Base-by-base conservation (phyloP, 1,140 invertebrate species). In the Coptotermes formosanus region DNA sequence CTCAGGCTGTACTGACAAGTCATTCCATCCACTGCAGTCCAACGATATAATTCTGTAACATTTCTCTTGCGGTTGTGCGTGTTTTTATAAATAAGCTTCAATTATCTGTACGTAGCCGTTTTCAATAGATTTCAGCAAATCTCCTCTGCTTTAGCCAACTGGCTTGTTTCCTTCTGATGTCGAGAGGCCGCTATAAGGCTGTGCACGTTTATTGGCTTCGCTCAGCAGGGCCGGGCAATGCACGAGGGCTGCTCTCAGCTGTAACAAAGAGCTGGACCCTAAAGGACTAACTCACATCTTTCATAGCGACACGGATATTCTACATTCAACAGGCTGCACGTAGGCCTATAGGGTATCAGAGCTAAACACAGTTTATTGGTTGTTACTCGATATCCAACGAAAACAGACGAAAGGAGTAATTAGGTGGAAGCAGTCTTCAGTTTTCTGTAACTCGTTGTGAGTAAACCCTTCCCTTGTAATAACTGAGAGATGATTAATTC, bases 361-460 rank as follows among this genome's bases (percentile, higher is more conserved):
- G 14, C 52, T 55, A 55, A 48, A 55, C 52, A 16, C 52, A 75
- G 64, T 30, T 64, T 25, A 75, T 25, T 75, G n/a, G 25, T 30
- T 12, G 64, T 75, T 75, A 75, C n/a, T 75, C 64, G 64, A 75
- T 75, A 75, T 75, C 64, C 64, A 9, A 30, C 64, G 64, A n/a
- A 30, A 75, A 75, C n/a, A 75, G 64, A 30, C 64, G n/a, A 75
- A 75, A 75, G 64, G 64, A 75, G 64, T 75, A 75, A 75, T 75
- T 75, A 75, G 25, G 3, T 75, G 25, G 25, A 75, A 75, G n/a
- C 64, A 75, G 64, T n/a, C 64, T 75, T 30, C 64, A 25, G 64
- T 75, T 75, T 75, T 75, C 64, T 75, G 64, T 75, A 30, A 30
- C 64, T 16, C 25, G n/a, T 75, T n/a, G 25, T 8, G 64, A 30